These are phyloP conservation scores for Tinamus guttatus DNA, from an alignment of 2,113 vertebrate species.

Conservation along the genomic window DNA sequence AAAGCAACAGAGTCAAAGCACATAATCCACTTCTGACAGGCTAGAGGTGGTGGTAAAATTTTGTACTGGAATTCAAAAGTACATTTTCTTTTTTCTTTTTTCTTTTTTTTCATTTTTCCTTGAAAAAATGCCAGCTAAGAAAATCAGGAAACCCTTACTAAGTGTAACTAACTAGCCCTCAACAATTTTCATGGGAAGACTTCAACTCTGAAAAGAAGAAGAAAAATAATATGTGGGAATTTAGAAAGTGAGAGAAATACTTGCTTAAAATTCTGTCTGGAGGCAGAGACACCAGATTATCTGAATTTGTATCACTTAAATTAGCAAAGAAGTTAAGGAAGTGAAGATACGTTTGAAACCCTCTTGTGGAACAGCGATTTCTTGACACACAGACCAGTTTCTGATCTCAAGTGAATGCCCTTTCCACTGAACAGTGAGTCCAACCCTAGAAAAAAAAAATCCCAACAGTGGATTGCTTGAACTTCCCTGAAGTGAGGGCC, in stretches of 20 bases:
- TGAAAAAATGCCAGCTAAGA: not conserved
- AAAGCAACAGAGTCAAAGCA: not conserved
- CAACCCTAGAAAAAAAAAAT: not conserved
- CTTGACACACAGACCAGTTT: not conserved
- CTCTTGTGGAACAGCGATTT: not conserved
- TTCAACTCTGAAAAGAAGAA: not conserved
- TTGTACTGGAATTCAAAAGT: not conserved
- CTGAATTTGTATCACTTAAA: not conserved
- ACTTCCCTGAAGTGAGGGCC: constrained; percentile 33
- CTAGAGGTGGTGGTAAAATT: not conserved
- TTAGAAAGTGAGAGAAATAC: constrained; percentile 4
- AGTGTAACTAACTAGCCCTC: not conserved
- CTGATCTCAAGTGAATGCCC: not conserved
- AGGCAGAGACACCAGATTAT: not conserved
- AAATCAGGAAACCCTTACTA: not conserved
- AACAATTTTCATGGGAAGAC: not conserved
- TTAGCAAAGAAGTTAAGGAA: not conserved
- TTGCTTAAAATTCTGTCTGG: not conserved
- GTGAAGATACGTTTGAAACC: not conserved
- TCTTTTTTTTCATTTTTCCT: not conserved
- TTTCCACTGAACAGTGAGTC: not conserved
- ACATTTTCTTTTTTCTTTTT: not conserved
- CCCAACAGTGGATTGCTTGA: not conserved
- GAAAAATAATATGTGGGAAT: not conserved
- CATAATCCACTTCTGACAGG: not conserved